Evolutionary conservation across 2,113 vertebrate species (phyloP).

Genomic region (Progne subis): DNA sequence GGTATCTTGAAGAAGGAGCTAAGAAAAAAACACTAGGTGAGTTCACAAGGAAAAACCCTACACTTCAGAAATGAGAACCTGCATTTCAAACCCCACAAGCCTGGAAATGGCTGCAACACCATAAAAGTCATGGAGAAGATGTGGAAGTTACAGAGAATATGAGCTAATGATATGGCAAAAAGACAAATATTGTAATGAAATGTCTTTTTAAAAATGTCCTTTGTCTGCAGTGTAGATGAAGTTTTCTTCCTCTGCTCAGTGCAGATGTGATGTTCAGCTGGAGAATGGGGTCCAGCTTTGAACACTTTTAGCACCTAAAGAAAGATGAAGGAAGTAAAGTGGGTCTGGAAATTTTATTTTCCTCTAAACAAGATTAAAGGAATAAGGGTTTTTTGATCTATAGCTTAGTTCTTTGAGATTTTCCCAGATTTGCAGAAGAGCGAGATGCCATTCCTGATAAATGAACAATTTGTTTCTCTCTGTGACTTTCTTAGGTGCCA

Average conservation of each 20-base stretch:
- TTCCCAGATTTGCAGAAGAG: neutral
- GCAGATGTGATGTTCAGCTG: neutral
- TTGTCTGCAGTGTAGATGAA: accelerated
- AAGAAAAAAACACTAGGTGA: neutral
- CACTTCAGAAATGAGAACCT: neutral
- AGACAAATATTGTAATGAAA: neutral
- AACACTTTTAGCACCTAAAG: neutral
- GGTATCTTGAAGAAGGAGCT: neutral
- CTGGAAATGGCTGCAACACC: neutral
- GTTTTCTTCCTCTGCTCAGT: neutral
- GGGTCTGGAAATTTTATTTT: neutral
- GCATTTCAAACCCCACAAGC: neutral
- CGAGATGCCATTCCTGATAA: neutral
- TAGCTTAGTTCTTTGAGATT: neutral
- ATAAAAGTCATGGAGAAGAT: neutral
- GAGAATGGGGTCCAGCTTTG: neutral
- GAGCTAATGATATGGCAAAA: neutral
- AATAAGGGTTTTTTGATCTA: neutral
- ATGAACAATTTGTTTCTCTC: neutral
- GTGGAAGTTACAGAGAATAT: neutral
- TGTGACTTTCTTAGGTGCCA: neutral
- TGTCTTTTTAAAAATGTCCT: neutral
- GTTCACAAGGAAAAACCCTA: neutral
- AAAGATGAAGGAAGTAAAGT: neutral
- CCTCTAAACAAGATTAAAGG: neutral